Base-by-base conservation (phyloP, 2,797 vertebrate species). In the Cossypha niveicapilla region DNA sequence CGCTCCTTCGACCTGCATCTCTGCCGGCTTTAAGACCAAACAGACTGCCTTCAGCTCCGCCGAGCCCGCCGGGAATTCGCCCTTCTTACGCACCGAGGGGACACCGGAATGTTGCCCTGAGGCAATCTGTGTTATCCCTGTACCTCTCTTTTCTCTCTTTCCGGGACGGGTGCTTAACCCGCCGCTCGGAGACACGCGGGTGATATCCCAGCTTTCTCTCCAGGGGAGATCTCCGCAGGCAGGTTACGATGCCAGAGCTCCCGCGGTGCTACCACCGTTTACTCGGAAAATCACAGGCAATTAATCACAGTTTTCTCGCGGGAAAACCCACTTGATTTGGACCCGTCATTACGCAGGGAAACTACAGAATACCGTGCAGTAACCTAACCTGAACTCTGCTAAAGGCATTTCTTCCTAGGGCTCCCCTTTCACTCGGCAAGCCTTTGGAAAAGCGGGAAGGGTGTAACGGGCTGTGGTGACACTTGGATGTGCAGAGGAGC, bases 271-370 rank as follows among this genome's bases (percentile, higher is more conserved):
- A 15, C 24, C 48, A 5, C 62, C 45, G 7, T 39, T 71, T 47
- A 68, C 51, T 70, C 47, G 47, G 86, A 56, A 91, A 91, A 90
- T 62, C 85, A 48, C 82, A 78, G 44, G 54, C 82, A 72, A 70
- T 80, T 81, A 81, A 73, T 68, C 70, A 54, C 70, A 13, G 11
- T 35, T 86, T 86, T 41, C 4, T 18, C 45, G 18, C 23, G 72
- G 23, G 24, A 41, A 82, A 66, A 18, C 8, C 8, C 53, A 8
- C 50, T 80, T 58, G 79, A 47, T 78, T 75, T 42, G 54, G 65
- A 75, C 45, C 32, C 35, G 15, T 53, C 67, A 4, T 44, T 56
- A 57, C 6, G 4, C 53, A 34, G 68, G 27, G 45, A 83, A 92
- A 57, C 25, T 66, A 32, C 22, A 51, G 34, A 62, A 32, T 4